Percentiles rank a stretch among this genome's conserved stretches.
phyloP scores from a whole-genome alignment of 2,113 vertebrate species.

The Ictidomys tridecemlineatus region DNA sequence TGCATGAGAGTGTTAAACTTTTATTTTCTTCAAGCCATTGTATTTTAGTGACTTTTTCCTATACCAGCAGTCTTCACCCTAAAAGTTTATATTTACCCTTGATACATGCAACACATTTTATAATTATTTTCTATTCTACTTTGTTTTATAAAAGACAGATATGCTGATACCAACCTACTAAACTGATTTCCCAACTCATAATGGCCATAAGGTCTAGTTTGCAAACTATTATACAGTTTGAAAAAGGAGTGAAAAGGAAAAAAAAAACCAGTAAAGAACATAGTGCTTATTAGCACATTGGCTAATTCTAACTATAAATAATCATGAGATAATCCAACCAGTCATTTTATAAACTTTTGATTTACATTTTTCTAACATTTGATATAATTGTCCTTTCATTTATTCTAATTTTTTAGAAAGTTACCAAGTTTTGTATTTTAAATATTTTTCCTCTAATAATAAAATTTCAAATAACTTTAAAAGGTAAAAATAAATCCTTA shows the following conservation, averaged over 20 bases:
- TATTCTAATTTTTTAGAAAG: background rate
- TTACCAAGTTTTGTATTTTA: background rate
- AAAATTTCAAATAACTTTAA: conserved; percentile 15
- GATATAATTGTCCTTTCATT: background rate
- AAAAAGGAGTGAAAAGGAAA: background rate
- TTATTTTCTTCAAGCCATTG: background rate
- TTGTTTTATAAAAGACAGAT: background rate
- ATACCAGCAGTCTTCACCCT: background rate
- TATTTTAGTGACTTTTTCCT: background rate
- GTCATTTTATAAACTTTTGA: background rate
- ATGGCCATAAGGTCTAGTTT: background rate
- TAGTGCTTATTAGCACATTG: background rate
- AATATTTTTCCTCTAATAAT: background rate
- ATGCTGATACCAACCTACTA: background rate
- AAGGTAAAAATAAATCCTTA: background rate
- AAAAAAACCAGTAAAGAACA: background rate
- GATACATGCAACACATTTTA: background rate
- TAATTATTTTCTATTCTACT: background rate
- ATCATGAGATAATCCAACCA: background rate
- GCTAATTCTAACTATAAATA: background rate
- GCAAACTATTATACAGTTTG: background rate
- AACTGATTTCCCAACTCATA: background rate
- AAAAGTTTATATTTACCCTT: background rate
- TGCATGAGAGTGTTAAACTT: background rate
- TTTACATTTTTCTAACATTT: background rate